phyloP scores from a whole-genome alignment of 92 coral and sea anemone species.

The Micromussa lordhowensis region DNA sequence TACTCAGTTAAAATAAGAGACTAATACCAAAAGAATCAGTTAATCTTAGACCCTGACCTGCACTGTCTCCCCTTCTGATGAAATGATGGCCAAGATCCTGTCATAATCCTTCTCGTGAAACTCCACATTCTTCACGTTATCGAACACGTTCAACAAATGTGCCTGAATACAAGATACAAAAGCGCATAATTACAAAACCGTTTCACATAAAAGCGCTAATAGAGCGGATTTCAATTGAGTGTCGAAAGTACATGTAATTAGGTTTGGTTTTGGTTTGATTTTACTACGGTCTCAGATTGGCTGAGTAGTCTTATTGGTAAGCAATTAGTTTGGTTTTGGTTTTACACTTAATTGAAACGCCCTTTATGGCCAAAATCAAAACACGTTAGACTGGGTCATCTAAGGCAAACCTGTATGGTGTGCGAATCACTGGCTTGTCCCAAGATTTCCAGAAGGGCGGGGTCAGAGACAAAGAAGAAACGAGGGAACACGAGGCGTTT shows the following conservation, averaged over 20 bases:
- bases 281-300: no score
- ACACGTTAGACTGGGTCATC: background rate
- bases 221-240: no score
- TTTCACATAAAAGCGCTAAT: background rate
- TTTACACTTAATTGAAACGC: no score
- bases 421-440: conserved; percentile 96
- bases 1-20: background rate
- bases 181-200: background rate
- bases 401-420: conserved; percentile 77
- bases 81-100: conserved; percentile 83
- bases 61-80: conserved; percentile 93
- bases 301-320: no score
- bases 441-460: conserved; percentile 86
- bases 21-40: background rate
- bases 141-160: conserved; percentile 86
- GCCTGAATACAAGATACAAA: conserved; percentile 56
- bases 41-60: conserved; percentile 48
- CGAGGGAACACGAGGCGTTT: conserved; percentile 90
- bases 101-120: conserved; percentile 93
- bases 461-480: conserved; percentile 92
- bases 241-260: no score
- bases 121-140: conserved; percentile 84
- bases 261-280: no score
- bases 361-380: background rate
- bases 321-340: no score